phyloP scores from a whole-genome alignment of 2,113 vertebrate genomes.

The Apus apus region DNA sequence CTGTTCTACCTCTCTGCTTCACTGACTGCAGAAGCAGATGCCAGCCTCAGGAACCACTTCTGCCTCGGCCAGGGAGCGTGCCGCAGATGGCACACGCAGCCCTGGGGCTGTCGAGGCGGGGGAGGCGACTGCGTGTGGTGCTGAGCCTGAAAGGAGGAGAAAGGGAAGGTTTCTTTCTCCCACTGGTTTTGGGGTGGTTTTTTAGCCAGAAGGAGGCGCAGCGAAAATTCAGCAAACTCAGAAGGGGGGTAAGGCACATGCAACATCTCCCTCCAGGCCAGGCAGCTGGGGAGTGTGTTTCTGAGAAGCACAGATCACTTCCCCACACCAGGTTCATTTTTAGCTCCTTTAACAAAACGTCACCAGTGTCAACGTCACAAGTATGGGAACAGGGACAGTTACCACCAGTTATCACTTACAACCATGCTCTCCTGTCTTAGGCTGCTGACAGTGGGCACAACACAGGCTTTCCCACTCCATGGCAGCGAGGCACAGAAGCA shows the following conservation, averaged over 20 bases:
- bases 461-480: rapidly evolving
- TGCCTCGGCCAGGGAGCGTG: background rate
- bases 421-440: rapidly evolving
- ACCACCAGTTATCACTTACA: background rate
- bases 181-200: background rate
- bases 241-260: rapidly evolving
- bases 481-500: background rate
- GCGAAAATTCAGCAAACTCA: background rate
- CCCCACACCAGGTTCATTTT: background rate
- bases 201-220: background rate
- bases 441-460: background rate
- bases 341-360: background rate
- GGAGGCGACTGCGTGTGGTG: rapidly evolving
- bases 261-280: rapidly evolving
- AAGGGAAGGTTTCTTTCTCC: background rate
- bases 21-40: background rate
- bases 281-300: background rate
- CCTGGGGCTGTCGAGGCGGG: background rate
- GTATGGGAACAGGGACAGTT: rapidly evolving
- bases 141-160: background rate
- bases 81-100: background rate
- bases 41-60: background rate
- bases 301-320: background rate
- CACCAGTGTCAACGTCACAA: rapidly evolving
- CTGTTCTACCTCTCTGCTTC: background rate